phyloP scores from a whole-genome alignment of 2,797 vertebrate species.

The Myotis daubentonii region DNA sequence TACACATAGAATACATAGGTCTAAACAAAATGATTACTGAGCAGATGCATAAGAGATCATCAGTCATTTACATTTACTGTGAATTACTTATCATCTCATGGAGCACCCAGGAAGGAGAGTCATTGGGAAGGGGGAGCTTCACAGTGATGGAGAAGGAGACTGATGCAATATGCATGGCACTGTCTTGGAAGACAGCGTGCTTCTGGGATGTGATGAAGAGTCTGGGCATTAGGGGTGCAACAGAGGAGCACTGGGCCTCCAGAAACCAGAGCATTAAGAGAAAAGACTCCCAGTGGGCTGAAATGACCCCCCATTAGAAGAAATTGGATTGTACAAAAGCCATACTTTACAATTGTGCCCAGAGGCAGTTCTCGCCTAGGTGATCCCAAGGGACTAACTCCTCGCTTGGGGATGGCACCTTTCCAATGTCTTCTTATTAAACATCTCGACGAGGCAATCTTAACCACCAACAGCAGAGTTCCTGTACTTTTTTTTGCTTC shows the following conservation, averaged over 20 bases:
- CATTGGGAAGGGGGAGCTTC: background rate
- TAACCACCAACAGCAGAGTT: background rate
- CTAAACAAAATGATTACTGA: background rate
- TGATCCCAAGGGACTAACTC: background rate
- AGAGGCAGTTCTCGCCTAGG: background rate
- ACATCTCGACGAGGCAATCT: background rate
- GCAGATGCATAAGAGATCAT: background rate
- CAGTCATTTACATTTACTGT: background rate
- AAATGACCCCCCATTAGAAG: background rate
- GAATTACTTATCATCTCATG: background rate
- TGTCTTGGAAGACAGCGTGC: background rate
- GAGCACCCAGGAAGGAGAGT: background rate
- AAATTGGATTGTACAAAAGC: background rate
- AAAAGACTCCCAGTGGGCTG: background rate
- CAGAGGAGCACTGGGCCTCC: background rate
- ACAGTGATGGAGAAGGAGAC: background rate
- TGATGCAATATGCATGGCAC: rapidly evolving
- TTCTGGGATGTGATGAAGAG: background rate
- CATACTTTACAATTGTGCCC: background rate
- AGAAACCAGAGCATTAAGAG: background rate
- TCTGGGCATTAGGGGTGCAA: background rate
- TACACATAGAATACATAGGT: background rate
- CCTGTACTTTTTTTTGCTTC: background rate
- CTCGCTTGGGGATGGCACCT: background rate
- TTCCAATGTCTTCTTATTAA: background rate